phyloP scores from a whole-genome alignment of 2,888 invertebrate species.

The Pristionchus japonicus region DNA sequence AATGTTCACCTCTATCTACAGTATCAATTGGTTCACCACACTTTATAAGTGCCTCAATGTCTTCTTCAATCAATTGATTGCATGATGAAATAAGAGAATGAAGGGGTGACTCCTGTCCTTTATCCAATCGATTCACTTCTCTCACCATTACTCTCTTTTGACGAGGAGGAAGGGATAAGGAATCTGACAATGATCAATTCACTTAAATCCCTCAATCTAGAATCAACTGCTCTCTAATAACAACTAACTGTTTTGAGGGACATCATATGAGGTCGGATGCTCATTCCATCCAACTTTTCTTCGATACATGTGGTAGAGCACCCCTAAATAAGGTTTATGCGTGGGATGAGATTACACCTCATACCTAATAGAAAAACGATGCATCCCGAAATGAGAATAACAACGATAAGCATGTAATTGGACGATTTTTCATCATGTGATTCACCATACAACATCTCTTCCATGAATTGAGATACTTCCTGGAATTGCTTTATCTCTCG shows the following conservation, averaged over 20 bases:
- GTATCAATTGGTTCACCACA: conserved; percentile 28
- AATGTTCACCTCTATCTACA: not conserved
- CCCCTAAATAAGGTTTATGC: not conserved
- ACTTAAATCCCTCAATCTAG: no score
- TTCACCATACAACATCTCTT: not conserved
- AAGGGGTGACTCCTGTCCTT: conserved; percentile 18
- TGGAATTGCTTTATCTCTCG: not conserved
- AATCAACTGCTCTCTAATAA: not conserved
- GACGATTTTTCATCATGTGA: not conserved
- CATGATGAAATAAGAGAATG: not conserved
- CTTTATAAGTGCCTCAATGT: conserved; percentile 17
- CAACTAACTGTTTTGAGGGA: not conserved
- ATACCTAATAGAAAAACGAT: not conserved
- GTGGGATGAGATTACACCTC: not conserved
- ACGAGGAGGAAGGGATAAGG: not conserved
- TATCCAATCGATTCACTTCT: conserved; percentile 1
- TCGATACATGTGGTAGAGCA: not conserved
- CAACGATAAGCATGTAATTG: not conserved
- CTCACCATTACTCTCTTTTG: not conserved
- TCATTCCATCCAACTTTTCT: not conserved
- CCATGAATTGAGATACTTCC: not conserved
- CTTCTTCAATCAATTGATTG: not conserved
- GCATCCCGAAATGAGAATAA: not conserved
- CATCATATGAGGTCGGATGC: not conserved
- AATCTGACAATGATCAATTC: not conserved